A percentile compares a stretch with the other conserved stretches of the same genome.
These are phyloP conservation scores for Cantharis rustica DNA, from an alignment of 2,888 invertebrate species.

Conservation along the genomic window DNA sequence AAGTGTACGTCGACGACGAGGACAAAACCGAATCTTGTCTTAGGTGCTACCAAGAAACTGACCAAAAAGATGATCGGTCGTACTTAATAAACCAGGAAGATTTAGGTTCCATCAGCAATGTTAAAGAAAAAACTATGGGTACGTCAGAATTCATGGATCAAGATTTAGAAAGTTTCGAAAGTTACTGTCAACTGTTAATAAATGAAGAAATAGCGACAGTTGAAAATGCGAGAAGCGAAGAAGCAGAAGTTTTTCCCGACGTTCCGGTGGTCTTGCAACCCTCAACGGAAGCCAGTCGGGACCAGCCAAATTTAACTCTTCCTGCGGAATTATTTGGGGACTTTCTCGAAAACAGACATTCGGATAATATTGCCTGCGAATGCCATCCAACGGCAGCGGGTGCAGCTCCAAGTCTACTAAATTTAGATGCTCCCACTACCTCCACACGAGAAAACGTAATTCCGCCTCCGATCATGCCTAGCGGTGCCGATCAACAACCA, in stretches of 20 bases:
- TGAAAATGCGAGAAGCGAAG: background rate
- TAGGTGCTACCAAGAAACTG: background rate
- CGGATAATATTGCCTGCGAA: conserved; percentile 38
- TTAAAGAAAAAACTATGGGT: background rate
- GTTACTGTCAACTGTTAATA: background rate
- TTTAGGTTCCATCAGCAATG: background rate
- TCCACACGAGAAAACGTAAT: too few relatives aligned
- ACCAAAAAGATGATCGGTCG: background rate
- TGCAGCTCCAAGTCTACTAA: conserved; percentile 35
- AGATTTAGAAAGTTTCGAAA: background rate
- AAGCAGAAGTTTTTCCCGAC: background rate
- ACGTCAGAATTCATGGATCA: background rate
- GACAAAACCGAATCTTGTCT: background rate
- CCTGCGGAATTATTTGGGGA: background rate
- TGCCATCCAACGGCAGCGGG: conserved; percentile 40
- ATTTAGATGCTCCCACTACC: background rate
- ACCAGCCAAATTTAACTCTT: background rate
- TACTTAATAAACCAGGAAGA: background rate
- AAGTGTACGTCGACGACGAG: background rate
- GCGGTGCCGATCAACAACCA: background rate
- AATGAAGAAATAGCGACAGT: background rate
- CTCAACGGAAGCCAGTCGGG: background rate
- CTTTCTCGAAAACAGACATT: conserved; percentile 12
- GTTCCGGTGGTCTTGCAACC: background rate
- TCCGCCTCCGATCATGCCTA: background rate